Base-by-base conservation (phyloP, 2,888 invertebrate species). In the Drosophila nr. medialis region DNA sequence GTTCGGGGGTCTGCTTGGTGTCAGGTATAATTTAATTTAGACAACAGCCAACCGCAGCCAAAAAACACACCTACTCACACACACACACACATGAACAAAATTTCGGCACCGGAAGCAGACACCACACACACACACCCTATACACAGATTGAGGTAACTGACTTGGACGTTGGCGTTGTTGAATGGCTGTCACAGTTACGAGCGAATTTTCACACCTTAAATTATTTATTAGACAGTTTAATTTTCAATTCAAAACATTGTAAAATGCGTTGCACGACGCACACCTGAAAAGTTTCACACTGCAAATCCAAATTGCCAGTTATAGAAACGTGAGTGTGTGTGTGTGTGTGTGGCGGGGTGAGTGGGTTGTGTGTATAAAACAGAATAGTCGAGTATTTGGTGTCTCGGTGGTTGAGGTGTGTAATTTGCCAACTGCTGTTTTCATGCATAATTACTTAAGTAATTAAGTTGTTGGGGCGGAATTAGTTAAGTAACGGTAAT, bases 1-100 rank as follows among this genome's bases (percentile, higher is more conserved):
- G 45, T 55, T 45, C 32, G 40, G 48, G 53, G 54, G 72, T 64
- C 72, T 62, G 68, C 50, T 40, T 49, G 64, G 71, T 80, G 82
- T 80, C 82, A 70, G 80, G 69, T 79, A 82, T 82, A 80, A 82
- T 80, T 80, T 82, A 78, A 80, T 80, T 80, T 80, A 80, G 82
- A 80, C 80, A 80, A 80, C 75, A 78, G 67, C 53, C 69, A 75
- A 75, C 75, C 83, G 64, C 80, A 72, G 72, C 64, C 56, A 66
- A 67, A 45, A 55, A 32, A 30, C 59, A 56, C 61, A 64, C 45
- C 40, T 40, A 15, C 29, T 13, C 49, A 40, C 42, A 49, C 29
- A 54, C 53, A 53, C 51, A 59, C 66, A 49, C 29, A 58, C 18
- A 13, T 45, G 21, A 29, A 45, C 10, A 32, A 32, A 49, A 60